phyloP scores from a whole-genome alignment of 2,113 vertebrate species.

The Oceanites oceanicus region DNA sequence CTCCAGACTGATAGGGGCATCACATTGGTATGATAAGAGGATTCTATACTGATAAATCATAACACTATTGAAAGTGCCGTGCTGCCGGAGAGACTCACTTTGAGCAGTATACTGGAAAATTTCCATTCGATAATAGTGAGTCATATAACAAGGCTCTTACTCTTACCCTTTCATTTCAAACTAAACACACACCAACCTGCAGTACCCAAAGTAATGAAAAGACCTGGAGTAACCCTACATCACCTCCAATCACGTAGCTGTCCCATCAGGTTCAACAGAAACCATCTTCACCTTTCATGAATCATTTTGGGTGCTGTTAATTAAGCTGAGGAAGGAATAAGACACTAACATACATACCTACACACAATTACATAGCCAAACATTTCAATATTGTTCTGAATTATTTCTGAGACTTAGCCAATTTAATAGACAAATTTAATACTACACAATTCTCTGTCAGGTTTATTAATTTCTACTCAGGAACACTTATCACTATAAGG shows the following conservation, averaged over 20 bases:
- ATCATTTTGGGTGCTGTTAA: not conserved
- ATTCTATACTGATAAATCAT: constrained; percentile 5
- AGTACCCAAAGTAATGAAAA: not conserved
- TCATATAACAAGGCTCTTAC: not conserved
- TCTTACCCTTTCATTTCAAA: not conserved
- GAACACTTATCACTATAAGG: not conserved
- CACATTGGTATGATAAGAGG: not conserved
- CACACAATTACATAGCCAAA: not conserved
- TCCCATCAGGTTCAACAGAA: not conserved
- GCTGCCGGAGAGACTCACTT: not conserved
- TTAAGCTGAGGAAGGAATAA: not conserved
- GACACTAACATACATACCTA: not conserved
- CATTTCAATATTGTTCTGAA: not conserved
- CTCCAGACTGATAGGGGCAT: not conserved
- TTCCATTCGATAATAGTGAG: not conserved
- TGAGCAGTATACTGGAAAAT: not conserved
- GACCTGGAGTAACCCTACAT: not conserved
- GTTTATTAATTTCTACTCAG: not conserved
- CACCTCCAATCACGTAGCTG: not conserved
- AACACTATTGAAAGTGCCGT: not conserved
- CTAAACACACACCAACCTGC: not conserved
- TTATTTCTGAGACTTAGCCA: not conserved
- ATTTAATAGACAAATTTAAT: not conserved
- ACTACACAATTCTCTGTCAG: not conserved
- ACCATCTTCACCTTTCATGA: not conserved